phyloP scores from a whole-genome alignment of 2,888 invertebrate species.

The Apamea sordens region DNA sequence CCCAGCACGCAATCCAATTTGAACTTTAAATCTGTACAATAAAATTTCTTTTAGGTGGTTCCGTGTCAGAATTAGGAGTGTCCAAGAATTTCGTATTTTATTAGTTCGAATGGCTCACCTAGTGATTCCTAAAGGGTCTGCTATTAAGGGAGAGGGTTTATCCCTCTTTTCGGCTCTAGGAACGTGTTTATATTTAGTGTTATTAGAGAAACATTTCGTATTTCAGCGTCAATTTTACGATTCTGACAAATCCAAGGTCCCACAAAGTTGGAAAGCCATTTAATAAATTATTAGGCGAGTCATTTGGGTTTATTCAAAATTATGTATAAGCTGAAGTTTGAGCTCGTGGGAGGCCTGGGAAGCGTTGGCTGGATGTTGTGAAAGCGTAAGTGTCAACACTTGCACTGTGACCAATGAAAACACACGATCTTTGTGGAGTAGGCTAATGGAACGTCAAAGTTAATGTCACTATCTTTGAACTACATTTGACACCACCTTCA shows the following conservation, averaged over 20 bases:
- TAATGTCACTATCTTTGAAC: not conserved
- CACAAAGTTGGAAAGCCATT: slow-evolving; percentile 45
- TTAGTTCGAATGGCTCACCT: slow-evolving; percentile 79
- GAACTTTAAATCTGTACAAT: slow-evolving; percentile 71
- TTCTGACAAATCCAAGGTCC: slow-evolving; percentile 53
- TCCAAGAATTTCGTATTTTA: slow-evolving; percentile 82
- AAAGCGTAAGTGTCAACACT: slow-evolving; percentile 46
- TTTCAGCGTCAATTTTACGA: slow-evolving; percentile 63
- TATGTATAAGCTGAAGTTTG: slow-evolving; percentile 17
- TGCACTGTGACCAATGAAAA: slow-evolving; percentile 9
- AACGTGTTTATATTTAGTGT: slow-evolving; percentile 76
- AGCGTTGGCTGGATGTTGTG: slow-evolving; percentile 34
- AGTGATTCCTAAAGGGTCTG: slow-evolving; percentile 80
- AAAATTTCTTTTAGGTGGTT: slow-evolving; percentile 70
- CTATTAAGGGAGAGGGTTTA: slow-evolving; percentile 78
- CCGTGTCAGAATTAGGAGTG: slow-evolving; percentile 72
- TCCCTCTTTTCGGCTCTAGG: slow-evolving; percentile 71
- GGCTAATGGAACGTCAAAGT: slow-evolving; percentile 13
- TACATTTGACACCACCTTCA: slow-evolving; percentile 1
- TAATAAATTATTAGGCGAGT: slow-evolving; percentile 54
- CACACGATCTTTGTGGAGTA: slow-evolving; percentile 1
- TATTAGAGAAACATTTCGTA: slow-evolving; percentile 68
- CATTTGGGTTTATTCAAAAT: slow-evolving; percentile 42
- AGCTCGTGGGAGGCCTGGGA: slow-evolving; percentile 34
- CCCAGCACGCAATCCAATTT: slow-evolving; percentile 70